Conservation (phyloP, 2,113 vertebrate genomes). For the Nasalis larvatus region DNA sequence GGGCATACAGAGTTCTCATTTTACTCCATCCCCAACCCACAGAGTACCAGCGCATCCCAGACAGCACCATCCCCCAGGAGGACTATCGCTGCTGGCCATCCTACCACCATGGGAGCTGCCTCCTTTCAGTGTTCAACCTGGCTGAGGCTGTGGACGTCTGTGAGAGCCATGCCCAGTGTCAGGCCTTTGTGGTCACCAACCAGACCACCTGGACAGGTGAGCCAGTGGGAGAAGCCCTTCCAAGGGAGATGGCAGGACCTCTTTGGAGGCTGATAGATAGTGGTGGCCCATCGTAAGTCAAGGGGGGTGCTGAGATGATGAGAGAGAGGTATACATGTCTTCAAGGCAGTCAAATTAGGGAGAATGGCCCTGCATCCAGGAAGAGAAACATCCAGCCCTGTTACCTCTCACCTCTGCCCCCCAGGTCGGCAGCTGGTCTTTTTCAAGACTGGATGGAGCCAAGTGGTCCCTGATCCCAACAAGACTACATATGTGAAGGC, state of each 20-base stretch:
- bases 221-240: neutral
- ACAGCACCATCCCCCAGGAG: constrained; percentile 84
- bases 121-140: constrained; percentile 89
- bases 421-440: constrained; percentile 92
- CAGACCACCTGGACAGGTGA: constrained; percentile 94
- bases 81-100: constrained; percentile 94
- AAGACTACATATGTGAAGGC: constrained; percentile 88
- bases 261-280: too few species aligned
- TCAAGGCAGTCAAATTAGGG: neutral
- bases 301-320: neutral
- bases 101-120: constrained; percentile 90
- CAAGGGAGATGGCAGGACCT: neutral
- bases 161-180: constrained; percentile 90
- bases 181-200: constrained; percentile 91
- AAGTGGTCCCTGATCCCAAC: constrained; percentile 82
- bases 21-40: neutral
- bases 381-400: neutral
- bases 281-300: neutral
- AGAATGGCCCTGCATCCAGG: neutral
- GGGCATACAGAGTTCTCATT: neutral
- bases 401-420: neutral
- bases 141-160: constrained; percentile 89
- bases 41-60: constrained; percentile 88
- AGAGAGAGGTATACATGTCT: neutral
- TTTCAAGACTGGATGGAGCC: constrained; percentile 90